Conservation (phyloP, 2,797 vertebrate genomes). For the Semaprochilodus insignis region DNA sequence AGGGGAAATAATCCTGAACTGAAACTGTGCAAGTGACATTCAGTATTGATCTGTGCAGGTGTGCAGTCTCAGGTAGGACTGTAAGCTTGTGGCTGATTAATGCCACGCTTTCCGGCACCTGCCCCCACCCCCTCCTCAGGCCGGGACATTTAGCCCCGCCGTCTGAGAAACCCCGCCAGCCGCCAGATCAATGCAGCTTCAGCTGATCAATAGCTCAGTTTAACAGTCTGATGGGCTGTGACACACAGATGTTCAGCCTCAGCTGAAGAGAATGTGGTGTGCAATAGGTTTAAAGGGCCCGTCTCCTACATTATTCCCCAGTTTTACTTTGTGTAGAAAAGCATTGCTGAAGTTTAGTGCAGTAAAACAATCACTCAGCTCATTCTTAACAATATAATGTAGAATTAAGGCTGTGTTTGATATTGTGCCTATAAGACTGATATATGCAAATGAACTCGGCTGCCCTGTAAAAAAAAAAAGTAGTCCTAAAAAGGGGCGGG, state of each 20-base stretch:
- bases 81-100: conserved; percentile 5
- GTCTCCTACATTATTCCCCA: too few relatives aligned
- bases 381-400: too few relatives aligned
- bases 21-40: background rate
- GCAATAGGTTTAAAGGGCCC: background rate
- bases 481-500: too few relatives aligned
- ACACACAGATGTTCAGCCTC: background rate
- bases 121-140: background rate
- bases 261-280: background rate
- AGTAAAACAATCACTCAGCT: too few relatives aligned
- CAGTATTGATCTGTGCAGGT: background rate
- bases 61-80: conserved; percentile 1
- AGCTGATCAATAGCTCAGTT: background rate
- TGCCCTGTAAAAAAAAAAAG: too few relatives aligned
- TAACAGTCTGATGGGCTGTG: background rate
- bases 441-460: too few relatives aligned
- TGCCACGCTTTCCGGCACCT: background rate
- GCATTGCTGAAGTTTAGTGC: too few relatives aligned
- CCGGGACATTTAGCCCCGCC: background rate
- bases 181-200: conserved; percentile 9
- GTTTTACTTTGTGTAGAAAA: too few relatives aligned
- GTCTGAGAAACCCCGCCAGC: background rate
- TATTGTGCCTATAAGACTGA: too few relatives aligned
- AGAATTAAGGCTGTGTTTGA: too few relatives aligned
- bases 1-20: too few relatives aligned